These are phyloP conservation scores for Peromyscus polionotus DNA, from an alignment of 2,113 vertebrate species.

Conservation along the genomic window DNA sequence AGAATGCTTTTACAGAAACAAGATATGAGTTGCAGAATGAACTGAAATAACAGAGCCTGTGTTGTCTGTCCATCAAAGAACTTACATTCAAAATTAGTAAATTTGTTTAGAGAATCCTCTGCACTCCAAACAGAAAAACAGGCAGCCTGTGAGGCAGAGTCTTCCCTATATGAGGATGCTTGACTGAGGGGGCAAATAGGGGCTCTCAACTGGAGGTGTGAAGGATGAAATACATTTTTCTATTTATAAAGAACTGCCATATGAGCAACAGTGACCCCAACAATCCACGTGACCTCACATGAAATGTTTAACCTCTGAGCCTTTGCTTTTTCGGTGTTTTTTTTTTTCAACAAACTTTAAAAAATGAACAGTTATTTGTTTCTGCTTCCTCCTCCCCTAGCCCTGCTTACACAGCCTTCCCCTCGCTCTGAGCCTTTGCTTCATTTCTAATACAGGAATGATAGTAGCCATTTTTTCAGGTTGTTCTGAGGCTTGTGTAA, in stretches of 20 bases:
- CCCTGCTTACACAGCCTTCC: not conserved
- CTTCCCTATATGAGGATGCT: not conserved
- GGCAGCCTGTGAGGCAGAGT: not conserved
- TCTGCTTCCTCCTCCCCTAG: not conserved
- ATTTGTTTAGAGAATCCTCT: constrained; percentile 21
- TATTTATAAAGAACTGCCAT: not conserved
- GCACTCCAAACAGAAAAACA: not conserved
- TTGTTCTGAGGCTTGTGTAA: not conserved
- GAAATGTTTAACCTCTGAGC: not conserved
- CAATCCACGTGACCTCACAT: not conserved
- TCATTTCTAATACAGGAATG: not conserved
- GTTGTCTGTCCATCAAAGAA: not conserved
- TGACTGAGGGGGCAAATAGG: not conserved
- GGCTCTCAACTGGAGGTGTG: not conserved
- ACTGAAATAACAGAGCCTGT: not conserved
- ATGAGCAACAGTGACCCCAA: not conserved
- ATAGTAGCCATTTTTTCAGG: constrained; percentile 3
- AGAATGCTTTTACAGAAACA: not conserved
- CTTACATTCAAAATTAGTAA: constrained; percentile 25
- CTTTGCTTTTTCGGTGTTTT: not conserved
- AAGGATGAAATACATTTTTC: constrained; percentile 10
- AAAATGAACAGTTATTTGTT: not conserved
- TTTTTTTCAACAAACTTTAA: not conserved
- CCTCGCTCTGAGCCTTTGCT: not conserved
- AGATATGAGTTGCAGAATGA: not conserved